A percentile compares a stretch with the other conserved stretches of the same genome.
phyloP scores from a whole-genome alignment of 2,797 vertebrate species.

The Neosilurus mollespiculum region DNA sequence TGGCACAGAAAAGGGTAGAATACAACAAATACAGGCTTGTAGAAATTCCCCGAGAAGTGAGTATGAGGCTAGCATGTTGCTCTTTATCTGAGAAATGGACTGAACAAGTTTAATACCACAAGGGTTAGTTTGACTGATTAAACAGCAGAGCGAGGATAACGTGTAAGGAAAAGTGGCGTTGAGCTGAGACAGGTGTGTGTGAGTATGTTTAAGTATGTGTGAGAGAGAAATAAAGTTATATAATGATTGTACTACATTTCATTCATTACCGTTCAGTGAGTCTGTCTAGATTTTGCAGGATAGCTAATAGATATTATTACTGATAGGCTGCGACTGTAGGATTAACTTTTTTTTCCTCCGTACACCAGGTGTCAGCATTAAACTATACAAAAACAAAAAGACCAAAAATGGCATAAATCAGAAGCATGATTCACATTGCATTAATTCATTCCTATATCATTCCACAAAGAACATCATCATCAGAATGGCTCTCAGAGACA shows the following conservation, averaged over 20 bases:
- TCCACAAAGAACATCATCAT: conserved; percentile 15
- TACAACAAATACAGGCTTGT: conserved; percentile 41
- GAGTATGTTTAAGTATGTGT: conserved; percentile 8
- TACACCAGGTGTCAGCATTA: conserved; percentile 9
- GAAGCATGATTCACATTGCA: conserved; percentile 41
- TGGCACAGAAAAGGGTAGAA: conserved; percentile 72
- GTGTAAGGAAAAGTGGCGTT: neutral
- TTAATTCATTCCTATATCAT: conserved; percentile 32
- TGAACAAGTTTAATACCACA: conserved; percentile 20
- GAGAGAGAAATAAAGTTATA: neutral
- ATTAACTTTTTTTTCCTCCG: conserved; percentile 21
- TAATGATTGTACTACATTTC: conserved; percentile 38
- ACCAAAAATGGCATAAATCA: conserved; percentile 24
- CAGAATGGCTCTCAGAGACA: conserved; percentile 37
- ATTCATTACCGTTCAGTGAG: neutral
- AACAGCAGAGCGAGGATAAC: conserved; percentile 23
- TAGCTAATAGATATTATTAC: neutral
- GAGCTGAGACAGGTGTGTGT: conserved; percentile 10
- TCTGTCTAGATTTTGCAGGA: neutral
- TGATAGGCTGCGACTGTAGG: neutral
- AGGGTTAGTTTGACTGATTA: conserved; percentile 37
- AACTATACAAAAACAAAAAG: conserved; percentile 41
- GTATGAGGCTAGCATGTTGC: conserved; percentile 56
- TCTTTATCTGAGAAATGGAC: conserved; percentile 44
- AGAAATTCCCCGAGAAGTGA: conserved; percentile 70